Evolutionary conservation across 2,797 vertebrate species (phyloP).

Genomic region (Gobio occitaniae): DNA sequence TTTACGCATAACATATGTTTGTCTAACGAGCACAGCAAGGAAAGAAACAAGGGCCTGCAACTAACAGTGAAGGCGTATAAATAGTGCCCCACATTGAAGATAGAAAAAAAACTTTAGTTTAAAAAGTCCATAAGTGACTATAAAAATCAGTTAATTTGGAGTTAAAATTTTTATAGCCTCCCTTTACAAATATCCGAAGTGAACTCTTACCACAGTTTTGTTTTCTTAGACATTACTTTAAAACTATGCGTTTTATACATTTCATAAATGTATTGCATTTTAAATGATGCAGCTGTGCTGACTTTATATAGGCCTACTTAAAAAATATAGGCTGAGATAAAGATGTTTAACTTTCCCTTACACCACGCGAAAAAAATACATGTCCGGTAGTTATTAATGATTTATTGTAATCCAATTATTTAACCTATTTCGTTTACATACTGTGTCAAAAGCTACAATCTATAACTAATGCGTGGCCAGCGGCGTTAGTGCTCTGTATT

Average conservation of each 20-base stretch:
- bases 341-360: not conserved
- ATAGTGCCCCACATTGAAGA: not conserved
- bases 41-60: constrained; percentile 10
- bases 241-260: not conserved
- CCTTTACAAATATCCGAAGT: not conserved
- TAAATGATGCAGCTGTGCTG: not conserved
- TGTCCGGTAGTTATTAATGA: constrained; percentile 41
- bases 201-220: not conserved
- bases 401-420: constrained; percentile 71
- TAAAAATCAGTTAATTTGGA: constrained; percentile 12
- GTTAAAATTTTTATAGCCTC: not conserved
- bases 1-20: constrained; percentile 2
- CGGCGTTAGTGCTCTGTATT: constrained; percentile 72
- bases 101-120: not conserved
- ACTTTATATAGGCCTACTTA: not conserved
- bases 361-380: not conserved
- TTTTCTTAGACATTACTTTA: not conserved
- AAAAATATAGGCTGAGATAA: not conserved
- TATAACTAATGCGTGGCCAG: constrained; percentile 72
- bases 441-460: constrained; percentile 74
- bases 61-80: not conserved
- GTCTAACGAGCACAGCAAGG: not conserved
- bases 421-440: constrained; percentile 62
- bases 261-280: not conserved
- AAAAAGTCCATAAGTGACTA: not conserved